These are phyloP conservation scores for Heliconius hortense DNA, from an alignment of 2,888 invertebrate species.

Conservation along the genomic window DNA sequence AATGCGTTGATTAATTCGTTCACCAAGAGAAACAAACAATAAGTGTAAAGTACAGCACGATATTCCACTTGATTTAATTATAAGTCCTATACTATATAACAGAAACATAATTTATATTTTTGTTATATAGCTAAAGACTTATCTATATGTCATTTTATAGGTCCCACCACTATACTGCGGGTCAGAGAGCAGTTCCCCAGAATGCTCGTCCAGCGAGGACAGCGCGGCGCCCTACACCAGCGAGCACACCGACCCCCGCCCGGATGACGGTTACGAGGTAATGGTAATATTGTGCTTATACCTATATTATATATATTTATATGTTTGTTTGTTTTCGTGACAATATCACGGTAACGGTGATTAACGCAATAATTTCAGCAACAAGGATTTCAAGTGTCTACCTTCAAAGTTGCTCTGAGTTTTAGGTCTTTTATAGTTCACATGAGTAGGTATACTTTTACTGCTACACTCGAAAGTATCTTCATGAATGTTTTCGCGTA, in stretches of 20 bases:
- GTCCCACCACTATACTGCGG: conserved; percentile 69
- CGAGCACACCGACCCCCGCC: conserved; percentile 74
- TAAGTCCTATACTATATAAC: no score
- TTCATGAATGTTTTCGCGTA: neutral
- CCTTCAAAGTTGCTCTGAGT: neutral
- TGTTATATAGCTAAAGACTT: no score
- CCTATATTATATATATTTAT: neutral
- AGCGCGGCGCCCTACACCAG: conserved; percentile 70
- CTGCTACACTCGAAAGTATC: neutral
- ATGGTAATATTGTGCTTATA: conserved; percentile 17
- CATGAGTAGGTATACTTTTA: neutral
- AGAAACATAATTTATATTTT: no score
- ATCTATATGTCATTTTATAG: conserved; percentile 50
- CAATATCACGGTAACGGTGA: no score
- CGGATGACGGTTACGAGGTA: conserved; percentile 84
- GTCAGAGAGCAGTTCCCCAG: conserved; percentile 62
- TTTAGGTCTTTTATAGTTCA: neutral
- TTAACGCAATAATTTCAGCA: neutral
- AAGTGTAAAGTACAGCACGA: no score
- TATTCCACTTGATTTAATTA: no score
- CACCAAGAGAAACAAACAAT: no score
- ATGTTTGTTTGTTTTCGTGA: no score
- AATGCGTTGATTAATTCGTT: no score
- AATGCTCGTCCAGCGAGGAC: conserved; percentile 69
- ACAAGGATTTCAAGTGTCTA: neutral